Percentiles rank a stretch among this genome's conserved stretches.
These are phyloP conservation scores for Nemopilema nomurai DNA, from an alignment of 30 jellyfish, hydroid and myxozoan species.

Conservation along the genomic window DNA sequence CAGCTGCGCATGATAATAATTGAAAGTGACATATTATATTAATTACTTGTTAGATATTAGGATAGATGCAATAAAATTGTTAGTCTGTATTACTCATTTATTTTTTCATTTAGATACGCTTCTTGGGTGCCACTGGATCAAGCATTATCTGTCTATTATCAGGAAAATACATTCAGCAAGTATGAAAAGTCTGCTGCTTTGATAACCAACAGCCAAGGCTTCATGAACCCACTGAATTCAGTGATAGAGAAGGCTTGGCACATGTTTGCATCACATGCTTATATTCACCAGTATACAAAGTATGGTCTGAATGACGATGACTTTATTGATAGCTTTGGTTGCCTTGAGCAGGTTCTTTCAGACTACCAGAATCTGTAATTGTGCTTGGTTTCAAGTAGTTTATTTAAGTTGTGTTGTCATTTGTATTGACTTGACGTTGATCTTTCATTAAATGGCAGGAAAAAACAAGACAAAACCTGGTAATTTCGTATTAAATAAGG, in stretches of 20 bases:
- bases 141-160: constrained; percentile 65
- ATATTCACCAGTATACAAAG: constrained; percentile 84
- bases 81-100: background rate
- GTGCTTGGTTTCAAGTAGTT: background rate
- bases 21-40: no score
- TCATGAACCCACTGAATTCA: constrained; percentile 65
- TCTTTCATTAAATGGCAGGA: background rate
- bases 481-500: background rate
- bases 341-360: constrained; percentile 78
- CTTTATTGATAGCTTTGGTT: constrained; percentile 90
- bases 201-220: constrained; percentile 87
- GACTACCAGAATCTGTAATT: constrained; percentile 59
- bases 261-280: constrained; percentile 94
- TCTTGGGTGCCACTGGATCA: constrained; percentile 23
- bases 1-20: no score
- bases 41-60: no score
- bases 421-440: no score
- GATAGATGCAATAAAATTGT: no score
- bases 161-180: constrained; percentile 78
- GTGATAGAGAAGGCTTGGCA: constrained; percentile 88
- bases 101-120: constrained; percentile 34
- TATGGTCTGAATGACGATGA: constrained; percentile 94
- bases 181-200: constrained; percentile 91
- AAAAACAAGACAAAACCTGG: background rate
- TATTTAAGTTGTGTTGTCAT: background rate